Base-by-base conservation (phyloP, 2,113 vertebrate genomes). In the Rhabdornis inornatus region DNA sequence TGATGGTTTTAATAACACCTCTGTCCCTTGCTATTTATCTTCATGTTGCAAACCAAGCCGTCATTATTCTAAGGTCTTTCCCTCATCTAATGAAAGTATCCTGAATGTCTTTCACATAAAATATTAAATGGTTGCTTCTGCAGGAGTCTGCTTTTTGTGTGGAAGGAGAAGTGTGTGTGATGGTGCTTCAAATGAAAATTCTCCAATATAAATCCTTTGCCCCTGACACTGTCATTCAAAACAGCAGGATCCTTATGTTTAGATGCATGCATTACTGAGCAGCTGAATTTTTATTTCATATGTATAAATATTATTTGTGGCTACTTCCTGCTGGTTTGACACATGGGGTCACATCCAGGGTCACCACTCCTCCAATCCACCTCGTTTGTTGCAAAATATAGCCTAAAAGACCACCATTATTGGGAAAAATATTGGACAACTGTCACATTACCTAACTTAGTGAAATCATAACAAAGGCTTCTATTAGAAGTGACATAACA, bases 381-480 rank as follows among this genome's bases (percentile, higher is more conserved):
- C 63, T 94, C 57, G 71, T 16, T 61, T 42, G 5, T 19, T 86
- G 53, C 74, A 96, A 89, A 92, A 95, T 65, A 95, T 90, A 94
- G 95, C 97, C 95, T 94, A 92, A 94, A 97, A 97, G 93, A 96
- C 89, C 90, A 83, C 95, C 72, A 87, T 95, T 96, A 95, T 45
- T 89, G 95, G 90, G 55, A 81, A 96, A 92, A 95, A 97, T 95
- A 94, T 95, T 94, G 91, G 95, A 94, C 89, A 95, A 97, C 96
- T 97, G 97, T 97, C 97, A 97, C 94, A 94, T 97, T 97, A 96
- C 94, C 79, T 97, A 95, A 95, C 94, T 95, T 95, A 94, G 94
- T 47, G 91, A 96, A 91, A 97, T 97, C 97, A 95, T 91, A 97
- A 97, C 96, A 95, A 97, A 97, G 93, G 95, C 83, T 92, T 96